Evolutionary conservation across 2,888 invertebrate species (phyloP).

Genomic region (Acronicta psi): DNA sequence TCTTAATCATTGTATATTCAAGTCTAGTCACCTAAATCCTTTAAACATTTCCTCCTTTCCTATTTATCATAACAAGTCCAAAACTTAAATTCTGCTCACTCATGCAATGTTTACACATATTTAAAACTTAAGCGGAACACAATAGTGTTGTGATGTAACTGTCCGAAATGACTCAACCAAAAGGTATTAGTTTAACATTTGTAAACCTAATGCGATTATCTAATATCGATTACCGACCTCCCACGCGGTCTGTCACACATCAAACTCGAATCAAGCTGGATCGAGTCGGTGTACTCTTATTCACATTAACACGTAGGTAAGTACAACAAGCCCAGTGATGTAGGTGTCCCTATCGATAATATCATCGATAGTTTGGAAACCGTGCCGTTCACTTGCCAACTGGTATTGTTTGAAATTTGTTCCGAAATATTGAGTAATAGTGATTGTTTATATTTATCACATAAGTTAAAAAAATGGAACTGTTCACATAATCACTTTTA

Average conservation of each 20-base stretch:
- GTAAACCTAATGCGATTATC: conserved; percentile 82
- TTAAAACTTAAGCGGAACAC: conserved; percentile 30
- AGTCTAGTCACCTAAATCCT: conserved; percentile 6
- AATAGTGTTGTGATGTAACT: conserved; percentile 62
- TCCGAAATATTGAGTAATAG: conserved; percentile 58
- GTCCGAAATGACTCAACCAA: conserved; percentile 73
- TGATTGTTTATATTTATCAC: conserved; percentile 34
- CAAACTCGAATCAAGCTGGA: conserved; percentile 54
- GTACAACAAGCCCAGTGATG: conserved; percentile 61
- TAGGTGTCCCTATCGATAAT: conserved; percentile 67
- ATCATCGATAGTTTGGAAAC: conserved; percentile 65
- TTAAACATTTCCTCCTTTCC: conserved; percentile 25
- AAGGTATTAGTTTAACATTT: conserved; percentile 75
- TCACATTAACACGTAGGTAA: conserved; percentile 61
- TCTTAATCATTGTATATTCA: background rate
- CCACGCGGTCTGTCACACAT: conserved; percentile 78
- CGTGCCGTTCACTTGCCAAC: conserved; percentile 64
- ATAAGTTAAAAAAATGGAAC: too few species aligned
- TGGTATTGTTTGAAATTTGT: conserved; percentile 64
- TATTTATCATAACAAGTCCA: conserved; percentile 32
- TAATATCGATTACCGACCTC: conserved; percentile 81
- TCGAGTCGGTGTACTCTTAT: conserved; percentile 26
- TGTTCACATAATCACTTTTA: too few species aligned
- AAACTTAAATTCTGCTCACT: conserved; percentile 30
- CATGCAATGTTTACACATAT: conserved; percentile 34